Evolutionary conservation across 1,140 invertebrate genomes (phyloP).

Genomic region (Aphelenchoides avenae): DNA sequence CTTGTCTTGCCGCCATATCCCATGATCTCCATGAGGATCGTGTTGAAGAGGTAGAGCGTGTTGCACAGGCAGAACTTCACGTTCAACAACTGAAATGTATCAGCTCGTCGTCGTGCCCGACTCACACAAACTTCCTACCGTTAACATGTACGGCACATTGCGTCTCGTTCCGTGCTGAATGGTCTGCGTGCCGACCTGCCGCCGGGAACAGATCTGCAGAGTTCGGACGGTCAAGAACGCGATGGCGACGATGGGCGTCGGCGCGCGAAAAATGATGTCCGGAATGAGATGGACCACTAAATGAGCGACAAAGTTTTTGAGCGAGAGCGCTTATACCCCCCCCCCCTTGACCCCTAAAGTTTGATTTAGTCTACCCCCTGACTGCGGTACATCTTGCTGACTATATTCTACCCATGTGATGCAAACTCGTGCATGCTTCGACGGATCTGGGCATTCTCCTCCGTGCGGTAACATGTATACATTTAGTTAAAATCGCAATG

Average conservation of each 20-base stretch:
- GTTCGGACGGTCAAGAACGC: conserved; percentile 55
- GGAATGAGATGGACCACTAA: conserved; percentile 54
- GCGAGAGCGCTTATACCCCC: conserved; percentile 17
- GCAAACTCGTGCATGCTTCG: too few relatives aligned
- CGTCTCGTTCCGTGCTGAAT: conserved; percentile 29
- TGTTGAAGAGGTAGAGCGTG: conserved; percentile 58
- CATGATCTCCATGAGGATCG: conserved; percentile 52
- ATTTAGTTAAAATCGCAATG: too few relatives aligned
- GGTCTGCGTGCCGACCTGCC: conserved; percentile 44
- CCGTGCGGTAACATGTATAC: too few relatives aligned
- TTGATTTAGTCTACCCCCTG: conserved; percentile 15
- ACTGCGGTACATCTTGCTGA: too few relatives aligned
- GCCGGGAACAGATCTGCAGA: conserved; percentile 48
- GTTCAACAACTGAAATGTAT: conserved; percentile 45
- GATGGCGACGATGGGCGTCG: conserved; percentile 53
- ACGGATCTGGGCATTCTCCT: too few relatives aligned
- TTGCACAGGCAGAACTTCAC: conserved; percentile 59
- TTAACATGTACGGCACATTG: conserved; percentile 52
- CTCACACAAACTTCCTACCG: conserved; percentile 24
- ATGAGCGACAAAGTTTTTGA: conserved; percentile 9
- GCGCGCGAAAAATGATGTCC: conserved; percentile 55
- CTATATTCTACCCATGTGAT: too few relatives aligned
- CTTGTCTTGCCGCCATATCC: conserved; percentile 54
- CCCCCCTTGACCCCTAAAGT: conserved; percentile 2
- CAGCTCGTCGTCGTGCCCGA: conserved; percentile 1